A percentile compares a stretch with the other conserved stretches of the same genome.
These are phyloP conservation scores for Agriopis leucophaearia DNA, from an alignment of 2,888 invertebrate genomes.

Conservation along the genomic window DNA sequence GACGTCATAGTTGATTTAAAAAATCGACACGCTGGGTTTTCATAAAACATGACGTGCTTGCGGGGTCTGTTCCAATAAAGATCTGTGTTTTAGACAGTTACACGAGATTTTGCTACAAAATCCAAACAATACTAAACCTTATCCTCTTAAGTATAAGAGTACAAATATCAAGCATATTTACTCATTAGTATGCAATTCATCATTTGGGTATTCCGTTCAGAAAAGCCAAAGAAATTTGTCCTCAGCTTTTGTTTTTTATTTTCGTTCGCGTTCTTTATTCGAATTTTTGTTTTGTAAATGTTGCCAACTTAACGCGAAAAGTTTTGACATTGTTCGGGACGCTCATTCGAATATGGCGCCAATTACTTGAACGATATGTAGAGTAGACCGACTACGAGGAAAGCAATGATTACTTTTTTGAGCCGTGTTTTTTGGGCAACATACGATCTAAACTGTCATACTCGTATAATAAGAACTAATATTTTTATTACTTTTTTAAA, in stretches of 20 bases:
- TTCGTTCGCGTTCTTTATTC: constrained; percentile 57
- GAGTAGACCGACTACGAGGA: constrained; percentile 18
- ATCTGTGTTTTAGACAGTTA: background rate
- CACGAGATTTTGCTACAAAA: constrained; percentile 2
- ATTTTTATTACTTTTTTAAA: too few species aligned
- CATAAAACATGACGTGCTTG: too few species aligned
- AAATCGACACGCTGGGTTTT: too few species aligned
- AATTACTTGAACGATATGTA: constrained; percentile 69
- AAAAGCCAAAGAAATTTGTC: constrained; percentile 83
- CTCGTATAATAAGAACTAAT: too few species aligned
- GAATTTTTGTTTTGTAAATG: constrained; percentile 54
- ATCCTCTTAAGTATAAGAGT: background rate
- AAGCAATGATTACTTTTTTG: too few species aligned
- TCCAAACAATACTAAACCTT: constrained; percentile 22
- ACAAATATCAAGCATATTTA: background rate
- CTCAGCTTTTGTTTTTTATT: constrained; percentile 66
- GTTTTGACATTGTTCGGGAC: constrained; percentile 77
- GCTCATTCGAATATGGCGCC: constrained; percentile 73
- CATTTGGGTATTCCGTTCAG: constrained; percentile 57
- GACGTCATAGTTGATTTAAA: too few species aligned
- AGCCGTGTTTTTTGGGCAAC: too few species aligned
- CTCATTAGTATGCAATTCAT: constrained; percentile 27
- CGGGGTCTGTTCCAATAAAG: too few species aligned
- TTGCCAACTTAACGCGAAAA: constrained; percentile 75
- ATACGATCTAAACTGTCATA: too few species aligned